Evolutionary conservation across 2,888 invertebrate species (phyloP).

Genomic region (Spilosoma lubricipeda): DNA sequence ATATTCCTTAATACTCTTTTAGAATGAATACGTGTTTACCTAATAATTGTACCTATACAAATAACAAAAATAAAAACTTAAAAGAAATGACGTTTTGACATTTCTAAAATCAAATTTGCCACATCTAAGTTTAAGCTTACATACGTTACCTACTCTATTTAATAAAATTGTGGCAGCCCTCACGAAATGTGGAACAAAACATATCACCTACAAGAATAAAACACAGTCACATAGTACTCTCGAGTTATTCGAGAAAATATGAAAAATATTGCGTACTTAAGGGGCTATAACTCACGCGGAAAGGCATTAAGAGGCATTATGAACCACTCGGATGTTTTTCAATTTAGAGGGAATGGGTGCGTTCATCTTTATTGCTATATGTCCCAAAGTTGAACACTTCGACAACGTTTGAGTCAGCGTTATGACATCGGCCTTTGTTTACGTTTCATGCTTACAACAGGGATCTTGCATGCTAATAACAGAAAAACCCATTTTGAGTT

Average conservation of each 20-base stretch:
- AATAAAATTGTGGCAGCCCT: slow-evolving; percentile 42
- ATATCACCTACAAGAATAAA: slow-evolving; percentile 28
- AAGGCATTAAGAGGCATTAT: slow-evolving; percentile 81
- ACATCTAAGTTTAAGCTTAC: background rate
- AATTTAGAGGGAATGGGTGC: slow-evolving; percentile 78
- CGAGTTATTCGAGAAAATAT: slow-evolving; percentile 79
- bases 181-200: slow-evolving; percentile 32
- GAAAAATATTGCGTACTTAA: slow-evolving; percentile 78
- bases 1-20: too few species aligned
- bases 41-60: too few species aligned
- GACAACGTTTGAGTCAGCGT: slow-evolving; percentile 36
- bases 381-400: slow-evolving; percentile 51
- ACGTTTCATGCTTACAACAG: slow-evolving; percentile 13
- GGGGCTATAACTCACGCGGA: slow-evolving; percentile 74
- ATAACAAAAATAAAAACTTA: too few species aligned
- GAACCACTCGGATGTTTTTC: slow-evolving; percentile 81
- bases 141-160: background rate
- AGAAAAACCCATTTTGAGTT: background rate
- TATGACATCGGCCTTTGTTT: slow-evolving; percentile 23
- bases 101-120: background rate
- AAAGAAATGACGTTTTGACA: background rate
- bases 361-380: slow-evolving; percentile 65
- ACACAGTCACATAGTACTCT: slow-evolving; percentile 21
- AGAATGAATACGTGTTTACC: too few species aligned
- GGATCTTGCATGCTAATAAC: slow-evolving; percentile 9